Evolutionary conservation across 2,113 vertebrate species (phyloP).

Genomic region (Clarias gariepinus): DNA sequence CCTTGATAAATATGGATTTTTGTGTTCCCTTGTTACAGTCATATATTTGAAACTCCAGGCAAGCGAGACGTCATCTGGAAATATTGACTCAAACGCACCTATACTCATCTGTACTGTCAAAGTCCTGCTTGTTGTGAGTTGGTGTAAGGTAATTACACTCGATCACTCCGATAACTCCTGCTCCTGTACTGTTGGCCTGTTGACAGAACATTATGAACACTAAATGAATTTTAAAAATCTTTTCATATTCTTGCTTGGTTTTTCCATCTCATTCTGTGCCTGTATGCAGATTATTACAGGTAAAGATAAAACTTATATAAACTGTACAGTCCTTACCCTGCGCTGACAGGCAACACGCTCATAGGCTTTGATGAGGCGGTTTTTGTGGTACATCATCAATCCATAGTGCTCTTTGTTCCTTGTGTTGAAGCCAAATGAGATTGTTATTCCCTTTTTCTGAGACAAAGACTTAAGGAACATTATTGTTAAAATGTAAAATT

Average conservation of each 20-base stretch:
- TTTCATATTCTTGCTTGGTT: not conserved
- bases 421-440: constrained; percentile 95
- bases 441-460: constrained; percentile 75
- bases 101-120: constrained; percentile 91
- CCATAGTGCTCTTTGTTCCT: constrained; percentile 93
- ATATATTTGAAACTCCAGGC: not conserved
- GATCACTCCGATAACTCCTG: constrained; percentile 91
- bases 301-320: not conserved
- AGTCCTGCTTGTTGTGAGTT: constrained; percentile 97
- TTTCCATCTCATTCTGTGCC: not conserved
- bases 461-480: constrained; percentile 52
- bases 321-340: constrained; percentile 70
- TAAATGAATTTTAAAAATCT: not conserved
- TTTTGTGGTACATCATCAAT: constrained; percentile 95
- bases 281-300: not conserved
- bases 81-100: constrained; percentile 70
- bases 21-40: no score
- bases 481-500: not conserved
- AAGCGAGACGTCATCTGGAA: not conserved
- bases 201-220: not conserved
- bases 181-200: constrained; percentile 86
- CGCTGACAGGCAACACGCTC: constrained; percentile 90
- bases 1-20: no score
- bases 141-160: constrained; percentile 92
- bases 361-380: constrained; percentile 78